A percentile compares a stretch with the other conserved stretches of the same genome.
These are phyloP conservation scores for Sclerodermus sp. DNA, from an alignment of 2,888 invertebrate genomes.

Conservation along the genomic window DNA sequence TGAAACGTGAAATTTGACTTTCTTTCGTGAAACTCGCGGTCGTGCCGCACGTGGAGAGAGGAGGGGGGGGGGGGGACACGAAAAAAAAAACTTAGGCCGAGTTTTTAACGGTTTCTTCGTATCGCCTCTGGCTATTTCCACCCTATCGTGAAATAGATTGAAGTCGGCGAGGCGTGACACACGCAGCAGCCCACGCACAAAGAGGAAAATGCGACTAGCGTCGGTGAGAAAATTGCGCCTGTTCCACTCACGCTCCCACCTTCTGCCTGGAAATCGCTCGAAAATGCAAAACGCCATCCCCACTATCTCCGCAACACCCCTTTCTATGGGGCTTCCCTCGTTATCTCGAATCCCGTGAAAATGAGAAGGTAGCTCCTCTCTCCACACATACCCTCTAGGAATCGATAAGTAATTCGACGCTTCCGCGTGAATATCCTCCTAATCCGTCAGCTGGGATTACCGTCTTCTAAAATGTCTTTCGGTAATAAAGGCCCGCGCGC, in stretches of 20 bases:
- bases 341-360: constrained; percentile 19
- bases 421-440: background rate
- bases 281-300: constrained; percentile 27
- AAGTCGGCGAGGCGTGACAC: constrained; percentile 31
- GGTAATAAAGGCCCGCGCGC: no score
- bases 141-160: constrained; percentile 35
- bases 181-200: constrained; percentile 16
- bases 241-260: constrained; percentile 14
- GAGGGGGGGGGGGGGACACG: no score
- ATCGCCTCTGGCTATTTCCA: constrained; percentile 13
- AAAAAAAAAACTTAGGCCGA: background rate
- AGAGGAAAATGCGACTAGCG: constrained; percentile 11
- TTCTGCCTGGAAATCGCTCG: constrained; percentile 24
- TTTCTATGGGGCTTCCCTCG: constrained; percentile 7
- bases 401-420: constrained; percentile 14
- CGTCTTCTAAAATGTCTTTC: no score
- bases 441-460: no score
- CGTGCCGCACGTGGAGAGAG: no score
- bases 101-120: background rate
- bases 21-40: no score
- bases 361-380: constrained; percentile 3
- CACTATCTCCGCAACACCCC: background rate
- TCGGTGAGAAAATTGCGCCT: constrained; percentile 39
- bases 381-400: background rate
- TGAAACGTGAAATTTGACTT: no score